Base-by-base conservation (phyloP, 2,888 invertebrate genomes). In the Caradrina kadenii region DNA sequence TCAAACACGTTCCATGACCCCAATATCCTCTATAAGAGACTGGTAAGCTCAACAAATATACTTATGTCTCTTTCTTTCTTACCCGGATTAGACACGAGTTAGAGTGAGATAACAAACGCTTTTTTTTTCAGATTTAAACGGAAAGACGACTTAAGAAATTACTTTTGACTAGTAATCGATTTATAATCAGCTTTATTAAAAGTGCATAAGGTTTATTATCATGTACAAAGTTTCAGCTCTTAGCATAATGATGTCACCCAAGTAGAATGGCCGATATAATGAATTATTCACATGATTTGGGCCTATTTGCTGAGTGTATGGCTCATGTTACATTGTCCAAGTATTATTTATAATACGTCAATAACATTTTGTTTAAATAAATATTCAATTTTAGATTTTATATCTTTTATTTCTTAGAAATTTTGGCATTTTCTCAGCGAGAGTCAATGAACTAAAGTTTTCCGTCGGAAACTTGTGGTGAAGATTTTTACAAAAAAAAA, bases 1-100 rank as follows among this genome's bases (percentile, higher is more conserved):
- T 95, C 93, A 95, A 95, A 94, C 94, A 92, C 93, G 94, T 94
- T 94, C 94, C 90, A 91, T 95, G 95, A 95, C 95, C 95, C 93
- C 93, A 90, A 91, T 93, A 90, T 92, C 86, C 89, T 87, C 88
- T 88, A 76, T 83, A 85, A 82, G 83, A 84, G 83, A 87, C 80
- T 81, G 75, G 81, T 63, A 82, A 86, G 83, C 82, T 84, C 85
- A 86, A 88, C 86, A 85, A 83, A 82, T 75, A 68, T 87, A 83
- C 77, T 69, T 76, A 82, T 83, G 73, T 93, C 94, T 92, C 93
- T 86, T 76, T 95, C 90, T 79, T 58, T 68, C 91, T 62, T 82
- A 89, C 68, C 72, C 68, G 68, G 70, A 80, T 81, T 85, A 85
- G 73, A 56, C 63, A 66, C 73, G 76, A 74, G 90, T 72, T 77